These are phyloP conservation scores for Terrapene triunguis DNA, from an alignment of 2,113 vertebrate genomes.

Conservation along the genomic window DNA sequence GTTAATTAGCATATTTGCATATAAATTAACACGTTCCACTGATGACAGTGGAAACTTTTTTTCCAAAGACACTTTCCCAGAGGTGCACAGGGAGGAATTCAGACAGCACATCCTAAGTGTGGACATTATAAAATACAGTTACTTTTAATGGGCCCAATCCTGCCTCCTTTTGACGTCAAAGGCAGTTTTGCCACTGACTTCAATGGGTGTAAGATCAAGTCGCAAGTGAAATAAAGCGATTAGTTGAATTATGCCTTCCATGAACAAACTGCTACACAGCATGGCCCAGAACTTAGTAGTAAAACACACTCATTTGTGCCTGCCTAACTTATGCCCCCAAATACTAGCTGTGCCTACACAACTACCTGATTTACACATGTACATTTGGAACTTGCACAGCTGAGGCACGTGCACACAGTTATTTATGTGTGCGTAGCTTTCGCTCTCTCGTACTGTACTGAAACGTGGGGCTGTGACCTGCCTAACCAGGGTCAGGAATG, in stretches of 20 bases:
- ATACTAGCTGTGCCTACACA: neutral
- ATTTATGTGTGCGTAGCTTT: too few relatives aligned
- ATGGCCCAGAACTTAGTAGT: neutral
- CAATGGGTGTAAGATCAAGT: neutral
- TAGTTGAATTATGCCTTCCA: neutral
- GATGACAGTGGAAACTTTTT: neutral
- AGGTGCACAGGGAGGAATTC: neutral
- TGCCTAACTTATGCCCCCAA: neutral
- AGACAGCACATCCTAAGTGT: neutral
- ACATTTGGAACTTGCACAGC: neutral
- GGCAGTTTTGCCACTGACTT: neutral
- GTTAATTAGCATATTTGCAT: too few relatives aligned
- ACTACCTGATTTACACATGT: neutral
- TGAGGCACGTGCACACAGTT: neutral
- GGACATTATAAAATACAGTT: neutral
- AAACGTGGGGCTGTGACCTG: neutral
- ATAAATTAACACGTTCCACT: neutral
- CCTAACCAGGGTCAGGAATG: neutral
- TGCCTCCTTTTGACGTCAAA: neutral
- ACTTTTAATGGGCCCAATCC: neutral
- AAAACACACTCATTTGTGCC: neutral
- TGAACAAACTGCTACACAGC: neutral
- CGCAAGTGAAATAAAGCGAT: neutral
- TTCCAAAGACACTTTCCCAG: neutral
- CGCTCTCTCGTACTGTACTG: neutral